Evolutionary conservation across 2,888 invertebrate genomes (phyloP).

Genomic region (Eulithis prunata): DNA sequence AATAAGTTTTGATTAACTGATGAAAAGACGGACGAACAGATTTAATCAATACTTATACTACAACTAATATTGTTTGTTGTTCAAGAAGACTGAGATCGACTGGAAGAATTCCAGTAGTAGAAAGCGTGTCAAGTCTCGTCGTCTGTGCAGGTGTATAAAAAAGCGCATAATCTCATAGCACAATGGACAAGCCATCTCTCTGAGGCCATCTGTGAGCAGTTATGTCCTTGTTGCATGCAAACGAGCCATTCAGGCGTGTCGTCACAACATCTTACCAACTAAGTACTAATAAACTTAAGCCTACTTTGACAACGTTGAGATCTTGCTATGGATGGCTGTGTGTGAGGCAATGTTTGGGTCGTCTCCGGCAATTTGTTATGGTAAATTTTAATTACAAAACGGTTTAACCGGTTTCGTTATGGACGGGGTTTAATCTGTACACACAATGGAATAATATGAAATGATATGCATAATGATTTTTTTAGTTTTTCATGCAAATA

Average conservation of each 20-base stretch:
- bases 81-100: slow-evolving; percentile 27
- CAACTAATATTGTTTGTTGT: not conserved
- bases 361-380: slow-evolving; percentile 2
- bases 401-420: not conserved
- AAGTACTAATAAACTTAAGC: slow-evolving; percentile 28
- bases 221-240: slow-evolving; percentile 61
- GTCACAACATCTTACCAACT: slow-evolving; percentile 36
- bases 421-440: too few relatives aligned
- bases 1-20: too few relatives aligned
- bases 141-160: slow-evolving; percentile 59
- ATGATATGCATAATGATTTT: too few relatives aligned
- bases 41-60: slow-evolving; percentile 7
- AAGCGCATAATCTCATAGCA: slow-evolving; percentile 68
- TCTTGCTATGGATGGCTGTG: slow-evolving; percentile 14
- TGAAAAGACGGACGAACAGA: too few relatives aligned
- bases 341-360: slow-evolving; percentile 15
- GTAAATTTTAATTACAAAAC: slow-evolving; percentile 11
- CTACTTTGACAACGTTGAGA: slow-evolving; percentile 33
- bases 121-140: slow-evolving; percentile 71
- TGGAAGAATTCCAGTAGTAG: slow-evolving; percentile 56
- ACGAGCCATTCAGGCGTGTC: slow-evolving; percentile 50
- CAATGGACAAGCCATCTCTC: slow-evolving; percentile 61
- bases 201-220: slow-evolving; percentile 57
- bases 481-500: too few relatives aligned
- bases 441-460: too few relatives aligned